These are phyloP conservation scores for Accipiter virgatus DNA, from an alignment of 2,113 vertebrate species.

Conservation along the genomic window DNA sequence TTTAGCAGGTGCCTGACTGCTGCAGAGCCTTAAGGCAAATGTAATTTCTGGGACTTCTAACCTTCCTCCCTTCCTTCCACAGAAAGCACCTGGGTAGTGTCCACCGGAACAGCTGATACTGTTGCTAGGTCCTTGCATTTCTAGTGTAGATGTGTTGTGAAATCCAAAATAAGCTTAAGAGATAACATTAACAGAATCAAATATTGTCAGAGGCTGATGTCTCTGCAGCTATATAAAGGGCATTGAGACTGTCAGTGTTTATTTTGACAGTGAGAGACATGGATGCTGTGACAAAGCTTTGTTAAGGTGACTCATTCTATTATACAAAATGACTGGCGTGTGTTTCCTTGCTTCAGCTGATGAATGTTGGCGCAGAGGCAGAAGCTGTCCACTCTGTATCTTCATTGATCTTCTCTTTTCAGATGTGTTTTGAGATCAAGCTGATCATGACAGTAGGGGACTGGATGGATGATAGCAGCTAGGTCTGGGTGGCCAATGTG, in stretches of 20 bases:
- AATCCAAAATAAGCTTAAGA: not conserved
- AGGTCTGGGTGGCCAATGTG: rapidly evolving
- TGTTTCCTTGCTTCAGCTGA: not conserved
- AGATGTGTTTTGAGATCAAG: not conserved
- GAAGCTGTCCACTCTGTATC: not conserved
- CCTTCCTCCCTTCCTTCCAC: not conserved
- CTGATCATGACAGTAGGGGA: not conserved
- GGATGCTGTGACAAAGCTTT: not conserved
- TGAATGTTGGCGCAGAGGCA: not conserved
- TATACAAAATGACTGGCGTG: not conserved
- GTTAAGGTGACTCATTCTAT: not conserved
- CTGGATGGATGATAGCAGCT: not conserved
- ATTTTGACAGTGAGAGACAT: not conserved
- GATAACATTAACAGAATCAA: not conserved
- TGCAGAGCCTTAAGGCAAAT: not conserved
- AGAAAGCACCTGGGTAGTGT: not conserved
- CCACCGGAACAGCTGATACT: not conserved
- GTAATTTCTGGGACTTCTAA: not conserved
- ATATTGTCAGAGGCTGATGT: not conserved
- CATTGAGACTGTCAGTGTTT: not conserved
- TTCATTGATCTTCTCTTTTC: not conserved
- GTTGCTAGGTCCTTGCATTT: not conserved
- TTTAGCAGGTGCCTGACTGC: not conserved
- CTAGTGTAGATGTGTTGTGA: not conserved
- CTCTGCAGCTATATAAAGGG: not conserved